Percentiles rank a stretch among this genome's conserved stretches.
These are phyloP conservation scores for Bradynema listronoti DNA, from an alignment of 1,140 invertebrate genomes.

Conservation along the genomic window DNA sequence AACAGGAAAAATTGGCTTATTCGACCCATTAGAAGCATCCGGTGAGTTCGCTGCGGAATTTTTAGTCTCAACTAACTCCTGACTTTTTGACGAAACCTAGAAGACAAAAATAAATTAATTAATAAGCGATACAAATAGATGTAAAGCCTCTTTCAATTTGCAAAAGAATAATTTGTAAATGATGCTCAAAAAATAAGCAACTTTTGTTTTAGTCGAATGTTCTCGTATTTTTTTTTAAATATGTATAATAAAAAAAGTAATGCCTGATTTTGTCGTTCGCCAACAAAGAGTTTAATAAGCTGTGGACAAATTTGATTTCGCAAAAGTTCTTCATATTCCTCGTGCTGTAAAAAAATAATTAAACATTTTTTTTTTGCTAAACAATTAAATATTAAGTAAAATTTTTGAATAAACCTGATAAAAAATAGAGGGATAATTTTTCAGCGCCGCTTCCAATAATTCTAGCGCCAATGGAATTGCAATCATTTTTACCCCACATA, in stretches of 20 bases:
- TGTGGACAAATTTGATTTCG: conserved; percentile 94
- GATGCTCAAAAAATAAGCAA: too few species aligned
- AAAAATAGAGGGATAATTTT: conserved; percentile 82
- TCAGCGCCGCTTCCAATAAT: conserved; percentile 82
- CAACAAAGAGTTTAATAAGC: conserved; percentile 93
- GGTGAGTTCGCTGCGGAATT: not conserved
- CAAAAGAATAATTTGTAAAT: too few species aligned
- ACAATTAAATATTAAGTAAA: not conserved
- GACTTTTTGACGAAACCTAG: too few species aligned
- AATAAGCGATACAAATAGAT: too few species aligned
- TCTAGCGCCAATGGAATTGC: conserved; percentile 91
- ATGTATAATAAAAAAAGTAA: too few species aligned
- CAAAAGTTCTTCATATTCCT: conserved; percentile 84
- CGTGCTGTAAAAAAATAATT: conserved; percentile 63
- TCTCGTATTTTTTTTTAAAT: too few species aligned
- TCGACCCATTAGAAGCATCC: not conserved
- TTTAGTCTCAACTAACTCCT: too few species aligned
- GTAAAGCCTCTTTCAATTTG: too few species aligned
- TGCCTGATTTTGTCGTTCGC: conserved; percentile 68
- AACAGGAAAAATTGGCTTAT: conserved; percentile 88
- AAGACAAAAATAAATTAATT: too few species aligned
- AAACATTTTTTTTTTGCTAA: not conserved
- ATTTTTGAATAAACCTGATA: conserved; percentile 67
- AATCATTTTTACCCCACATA: conserved; percentile 90
- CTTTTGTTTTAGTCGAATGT: conserved; percentile 5